phyloP scores from a whole-genome alignment of 2,888 invertebrate genomes.

The Phengaris alcon region DNA sequence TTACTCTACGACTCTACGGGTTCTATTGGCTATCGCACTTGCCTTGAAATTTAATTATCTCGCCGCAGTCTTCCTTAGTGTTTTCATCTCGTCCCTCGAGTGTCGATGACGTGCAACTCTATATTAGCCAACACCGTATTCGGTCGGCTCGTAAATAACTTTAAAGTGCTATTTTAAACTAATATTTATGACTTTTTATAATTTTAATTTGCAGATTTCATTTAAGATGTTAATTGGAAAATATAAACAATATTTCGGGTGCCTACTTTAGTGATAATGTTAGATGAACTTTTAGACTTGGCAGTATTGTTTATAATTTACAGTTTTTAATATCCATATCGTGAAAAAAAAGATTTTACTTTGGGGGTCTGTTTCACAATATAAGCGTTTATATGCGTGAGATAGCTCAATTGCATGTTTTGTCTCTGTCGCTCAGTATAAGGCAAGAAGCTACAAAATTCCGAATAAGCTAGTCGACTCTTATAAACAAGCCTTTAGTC shows the following conservation, averaged over 20 bases:
- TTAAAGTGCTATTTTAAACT: constrained; percentile 6
- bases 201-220: constrained; percentile 21
- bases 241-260: not conserved
- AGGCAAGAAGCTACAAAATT: no score
- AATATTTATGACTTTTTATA: constrained; percentile 15
- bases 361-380: no score
- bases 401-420: no score
- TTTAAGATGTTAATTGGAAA: constrained; percentile 2
- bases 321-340: no score
- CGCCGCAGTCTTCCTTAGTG: constrained; percentile 19
- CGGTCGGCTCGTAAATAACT: constrained; percentile 9
- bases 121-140: constrained; percentile 3
- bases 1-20: not conserved
- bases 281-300: not conserved
- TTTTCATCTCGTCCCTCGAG: constrained; percentile 5
- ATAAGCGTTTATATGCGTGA: no score
- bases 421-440: no score
- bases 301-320: not conserved
- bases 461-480: no score
- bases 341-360: no score
- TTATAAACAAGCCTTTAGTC: no score
- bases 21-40: no score
- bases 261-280: not conserved
- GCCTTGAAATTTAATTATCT: constrained; percentile 24
- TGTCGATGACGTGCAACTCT: constrained; percentile 7